Conservation (phyloP, 2,888 invertebrate genomes). For the Sesia bembeciformis region DNA sequence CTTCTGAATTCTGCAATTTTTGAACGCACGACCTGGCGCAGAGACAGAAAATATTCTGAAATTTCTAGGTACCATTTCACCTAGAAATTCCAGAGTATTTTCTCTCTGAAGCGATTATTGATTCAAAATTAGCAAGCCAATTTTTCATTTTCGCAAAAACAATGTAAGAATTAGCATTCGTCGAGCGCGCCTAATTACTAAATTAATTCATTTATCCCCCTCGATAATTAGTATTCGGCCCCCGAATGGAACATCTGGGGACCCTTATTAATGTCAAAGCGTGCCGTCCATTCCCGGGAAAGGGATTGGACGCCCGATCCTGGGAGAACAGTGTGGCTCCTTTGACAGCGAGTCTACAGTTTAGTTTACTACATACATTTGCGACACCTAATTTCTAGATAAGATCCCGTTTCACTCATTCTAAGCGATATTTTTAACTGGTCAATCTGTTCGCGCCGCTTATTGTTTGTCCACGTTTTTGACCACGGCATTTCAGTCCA, state of each 20-base stretch:
- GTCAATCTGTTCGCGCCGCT: too few species aligned
- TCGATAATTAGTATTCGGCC: constrained; percentile 57
- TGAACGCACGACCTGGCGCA: too few species aligned
- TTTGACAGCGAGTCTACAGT: not conserved
- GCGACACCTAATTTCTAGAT: too few species aligned
- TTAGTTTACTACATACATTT: not conserved
- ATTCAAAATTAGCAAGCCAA: not conserved
- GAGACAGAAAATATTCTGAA: too few species aligned
- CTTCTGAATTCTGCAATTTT: too few species aligned
- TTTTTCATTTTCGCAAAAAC: not conserved
- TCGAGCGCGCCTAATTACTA: constrained; percentile 25
- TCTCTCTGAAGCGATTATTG: too few species aligned
- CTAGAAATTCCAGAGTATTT: too few species aligned
- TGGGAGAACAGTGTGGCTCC: not conserved
- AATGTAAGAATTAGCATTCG: not conserved
- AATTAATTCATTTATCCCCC: constrained; percentile 47
- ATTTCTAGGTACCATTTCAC: too few species aligned
- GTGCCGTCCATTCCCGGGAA: not conserved
- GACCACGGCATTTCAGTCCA: too few species aligned
- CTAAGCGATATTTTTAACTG: too few species aligned
- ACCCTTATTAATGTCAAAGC: constrained; percentile 26
- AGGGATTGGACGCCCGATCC: not conserved
- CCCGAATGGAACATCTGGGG: constrained; percentile 35
- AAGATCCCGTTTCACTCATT: too few species aligned
- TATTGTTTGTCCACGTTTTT: too few species aligned